Evolutionary conservation across 2,797 vertebrate genomes (phyloP).

Genomic region (Scolopax rusticola): DNA sequence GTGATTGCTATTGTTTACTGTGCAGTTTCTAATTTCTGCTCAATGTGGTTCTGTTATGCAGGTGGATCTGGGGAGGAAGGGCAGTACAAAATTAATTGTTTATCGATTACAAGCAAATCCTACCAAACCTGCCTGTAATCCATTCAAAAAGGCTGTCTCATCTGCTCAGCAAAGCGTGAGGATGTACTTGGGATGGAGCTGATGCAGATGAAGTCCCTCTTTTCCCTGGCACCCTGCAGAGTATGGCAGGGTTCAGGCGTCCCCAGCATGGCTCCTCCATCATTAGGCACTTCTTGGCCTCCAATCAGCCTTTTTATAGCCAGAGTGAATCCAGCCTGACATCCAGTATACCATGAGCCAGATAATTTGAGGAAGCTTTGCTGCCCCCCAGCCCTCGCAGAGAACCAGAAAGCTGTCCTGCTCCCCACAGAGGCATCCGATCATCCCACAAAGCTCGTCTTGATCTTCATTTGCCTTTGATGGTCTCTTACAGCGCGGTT

Average conservation of each 20-base stretch:
- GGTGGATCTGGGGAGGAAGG: not conserved
- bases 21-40: conserved; percentile 41
- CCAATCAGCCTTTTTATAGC: not conserved
- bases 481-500: accelerated
- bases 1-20: conserved; percentile 42
- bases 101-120: conserved; percentile 28
- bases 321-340: not conserved
- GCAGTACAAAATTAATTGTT: conserved; percentile 34
- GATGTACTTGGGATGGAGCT: not conserved
- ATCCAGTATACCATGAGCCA: not conserved
- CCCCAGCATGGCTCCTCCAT: not conserved
- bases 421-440: not conserved
- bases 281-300: not conserved
- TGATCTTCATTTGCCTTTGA: not conserved
- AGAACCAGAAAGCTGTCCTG: not conserved
- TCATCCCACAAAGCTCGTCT: accelerated
- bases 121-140: conserved; percentile 18
- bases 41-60: accelerated
- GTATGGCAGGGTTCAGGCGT: not conserved
- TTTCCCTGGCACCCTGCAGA: not conserved
- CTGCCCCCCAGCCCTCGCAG: not conserved
- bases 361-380: not conserved
- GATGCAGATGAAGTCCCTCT: not conserved
- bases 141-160: conserved; percentile 31
- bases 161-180: not conserved